Conservation (phyloP, 2,113 vertebrate species). For the Ibidorhyncha struthersii region DNA sequence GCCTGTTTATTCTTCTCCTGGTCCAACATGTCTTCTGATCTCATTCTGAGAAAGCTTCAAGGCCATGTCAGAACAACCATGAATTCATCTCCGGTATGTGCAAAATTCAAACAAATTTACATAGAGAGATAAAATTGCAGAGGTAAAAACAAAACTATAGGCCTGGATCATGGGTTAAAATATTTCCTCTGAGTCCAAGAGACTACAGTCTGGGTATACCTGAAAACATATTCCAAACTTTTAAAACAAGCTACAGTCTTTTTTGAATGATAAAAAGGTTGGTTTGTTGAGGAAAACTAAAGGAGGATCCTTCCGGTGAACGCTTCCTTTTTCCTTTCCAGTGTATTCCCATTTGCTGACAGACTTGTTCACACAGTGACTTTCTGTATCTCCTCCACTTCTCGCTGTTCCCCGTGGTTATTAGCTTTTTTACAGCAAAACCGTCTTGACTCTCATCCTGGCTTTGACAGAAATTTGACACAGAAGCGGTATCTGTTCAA, state of each 20-base stretch:
- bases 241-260: not conserved
- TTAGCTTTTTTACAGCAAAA: not conserved
- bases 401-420: not conserved
- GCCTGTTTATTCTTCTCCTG: slow-evolving; percentile 13
- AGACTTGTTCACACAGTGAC: not conserved
- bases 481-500: not conserved
- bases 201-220: not conserved
- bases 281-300: not conserved
- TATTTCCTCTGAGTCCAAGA: not conserved
- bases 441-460: not conserved
- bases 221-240: not conserved
- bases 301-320: not conserved
- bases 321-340: not conserved
- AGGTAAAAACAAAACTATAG: not conserved
- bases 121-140: not conserved
- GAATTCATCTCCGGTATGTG: not conserved
- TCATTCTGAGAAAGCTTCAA: not conserved
- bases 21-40: not conserved
- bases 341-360: not conserved
- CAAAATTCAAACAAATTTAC: slow-evolving; percentile 8
- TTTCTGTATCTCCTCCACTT: not conserved
- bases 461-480: not conserved
- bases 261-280: not conserved
- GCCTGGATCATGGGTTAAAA: not conserved
- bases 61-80: not conserved